These are phyloP conservation scores for Drosophila azteca DNA, from an alignment of 1,140 invertebrate genomes.

Conservation along the genomic window DNA sequence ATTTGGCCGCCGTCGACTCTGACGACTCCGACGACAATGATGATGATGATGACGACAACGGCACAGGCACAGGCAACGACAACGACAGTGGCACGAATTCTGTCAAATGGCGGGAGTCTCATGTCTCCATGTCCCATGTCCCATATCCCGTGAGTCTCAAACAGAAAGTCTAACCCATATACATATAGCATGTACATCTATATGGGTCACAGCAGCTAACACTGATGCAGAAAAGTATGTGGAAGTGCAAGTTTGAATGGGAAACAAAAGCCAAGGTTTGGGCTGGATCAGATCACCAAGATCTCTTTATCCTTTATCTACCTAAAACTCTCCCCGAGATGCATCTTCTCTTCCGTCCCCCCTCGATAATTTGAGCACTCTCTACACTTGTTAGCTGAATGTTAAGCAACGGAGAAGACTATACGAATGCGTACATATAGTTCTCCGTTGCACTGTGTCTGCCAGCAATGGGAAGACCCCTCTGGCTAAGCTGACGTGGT, in stretches of 20 bases:
- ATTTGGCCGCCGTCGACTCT: conserved; percentile 25
- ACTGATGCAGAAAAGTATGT: background rate
- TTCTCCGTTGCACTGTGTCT: no score
- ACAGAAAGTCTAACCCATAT: conserved; percentile 29
- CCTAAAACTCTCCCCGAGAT: no score
- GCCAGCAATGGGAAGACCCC: no score
- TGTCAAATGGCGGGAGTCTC: conserved; percentile 1
- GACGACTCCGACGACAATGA: conserved; percentile 18
- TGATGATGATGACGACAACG: conserved; percentile 18
- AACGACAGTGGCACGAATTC: conserved; percentile 58
- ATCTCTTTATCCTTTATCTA: no score
- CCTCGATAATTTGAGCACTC: no score
- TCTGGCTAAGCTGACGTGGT: no score
- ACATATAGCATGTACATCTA: background rate
- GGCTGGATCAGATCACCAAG: no score
- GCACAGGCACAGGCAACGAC: conserved; percentile 1
- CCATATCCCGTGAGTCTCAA: background rate
- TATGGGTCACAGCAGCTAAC: conserved; percentile 28
- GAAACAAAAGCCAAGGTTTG: background rate
- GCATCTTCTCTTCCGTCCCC: no score
- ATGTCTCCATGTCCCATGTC: no score
- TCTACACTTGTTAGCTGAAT: no score
- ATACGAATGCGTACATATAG: no score
- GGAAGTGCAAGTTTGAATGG: background rate
- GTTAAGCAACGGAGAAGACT: no score